Evolutionary conservation across 2,888 invertebrate species (phyloP).

Genomic region (Drosophila paranaensis): DNA sequence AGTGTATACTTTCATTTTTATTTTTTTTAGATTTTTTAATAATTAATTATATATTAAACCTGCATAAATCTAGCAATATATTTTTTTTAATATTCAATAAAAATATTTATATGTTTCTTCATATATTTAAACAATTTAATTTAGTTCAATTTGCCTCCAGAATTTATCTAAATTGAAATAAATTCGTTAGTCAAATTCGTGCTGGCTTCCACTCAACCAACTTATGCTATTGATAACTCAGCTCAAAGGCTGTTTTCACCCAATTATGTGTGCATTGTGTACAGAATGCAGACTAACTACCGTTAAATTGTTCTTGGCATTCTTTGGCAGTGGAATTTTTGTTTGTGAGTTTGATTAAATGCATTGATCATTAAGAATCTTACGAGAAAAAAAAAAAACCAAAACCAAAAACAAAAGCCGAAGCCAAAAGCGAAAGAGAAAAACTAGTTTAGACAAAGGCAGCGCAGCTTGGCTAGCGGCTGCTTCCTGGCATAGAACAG

Average conservation of each 20-base stretch:
- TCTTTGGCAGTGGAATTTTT: conserved; percentile 46
- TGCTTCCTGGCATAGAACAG: conserved; percentile 61
- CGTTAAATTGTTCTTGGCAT: conserved; percentile 70
- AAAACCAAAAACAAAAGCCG: conserved; percentile 4
- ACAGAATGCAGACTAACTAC: conserved; percentile 41
- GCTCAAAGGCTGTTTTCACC: conserved; percentile 25
- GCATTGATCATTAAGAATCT: conserved; percentile 69
- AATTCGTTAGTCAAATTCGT: background rate
- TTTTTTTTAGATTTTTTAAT: too few relatives aligned
- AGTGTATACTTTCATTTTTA: too few relatives aligned
- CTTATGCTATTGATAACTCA: conserved; percentile 28
- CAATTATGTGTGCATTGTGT: conserved; percentile 43
- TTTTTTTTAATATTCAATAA: too few relatives aligned
- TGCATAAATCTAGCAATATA: too few relatives aligned
- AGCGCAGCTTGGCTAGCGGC: conserved; percentile 41
- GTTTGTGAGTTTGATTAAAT: conserved; percentile 65
- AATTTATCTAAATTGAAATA: background rate
- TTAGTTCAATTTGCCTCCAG: background rate
- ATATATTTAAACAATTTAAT: background rate
- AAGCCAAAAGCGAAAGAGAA: background rate
- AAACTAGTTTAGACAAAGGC: conserved; percentile 59
- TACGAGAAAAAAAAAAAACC: conserved; percentile 1
- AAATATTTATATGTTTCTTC: background rate
- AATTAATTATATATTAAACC: too few relatives aligned
- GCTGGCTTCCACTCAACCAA: conserved; percentile 16